Base-by-base conservation (phyloP, 2,888 invertebrate species). In the Athalia circularis region DNA sequence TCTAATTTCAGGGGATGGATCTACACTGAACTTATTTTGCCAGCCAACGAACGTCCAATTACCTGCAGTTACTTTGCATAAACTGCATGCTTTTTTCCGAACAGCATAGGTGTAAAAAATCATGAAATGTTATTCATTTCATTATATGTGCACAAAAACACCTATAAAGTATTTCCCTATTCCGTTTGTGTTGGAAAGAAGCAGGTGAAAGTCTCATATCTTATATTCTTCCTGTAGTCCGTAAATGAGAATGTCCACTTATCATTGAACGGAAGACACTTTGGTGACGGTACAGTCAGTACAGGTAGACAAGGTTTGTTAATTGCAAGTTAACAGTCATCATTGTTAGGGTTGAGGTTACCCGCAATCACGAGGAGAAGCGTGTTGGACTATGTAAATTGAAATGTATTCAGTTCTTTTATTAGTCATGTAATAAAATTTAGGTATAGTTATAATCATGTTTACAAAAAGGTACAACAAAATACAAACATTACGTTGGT, bases 11-110 rank as follows among this genome's bases (percentile, higher is more conserved):
- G 70, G 57, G 45, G 43, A 79, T 15, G 4, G 68, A 29, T 11
- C 57, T 29, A 62, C 62, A 50, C 48, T 75, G n/a, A 62, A 9
- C 29, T 47, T 75, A 0, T 62, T 75, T 43, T 52, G 61, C 5
- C 62, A 75, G 4, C 47, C 75, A 43, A 48, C 75, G n/a, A 62
- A 62, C 29, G 48, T 62, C 29, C 62, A 62, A 43, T 64, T 62
- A 13, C 47, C 75, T 11, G 75, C 62, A 9, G 62, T 61, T 75
- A 75, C 75, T n/a, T 52, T 75, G 64, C 75, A 59, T 6, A 75
- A 75, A 52, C 47, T 75, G 43, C 64, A 75, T n/a, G 45, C 47
- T n/a, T 43, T 75, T 11, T 62, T 75, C 3, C 48, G 7, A 50
- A 13, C 43, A 29, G 50, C 29, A 43, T 75, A 64, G 50, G 64